These are phyloP conservation scores for Scaptomyza polygonia DNA, from an alignment of 2,888 invertebrate species.

Conservation along the genomic window DNA sequence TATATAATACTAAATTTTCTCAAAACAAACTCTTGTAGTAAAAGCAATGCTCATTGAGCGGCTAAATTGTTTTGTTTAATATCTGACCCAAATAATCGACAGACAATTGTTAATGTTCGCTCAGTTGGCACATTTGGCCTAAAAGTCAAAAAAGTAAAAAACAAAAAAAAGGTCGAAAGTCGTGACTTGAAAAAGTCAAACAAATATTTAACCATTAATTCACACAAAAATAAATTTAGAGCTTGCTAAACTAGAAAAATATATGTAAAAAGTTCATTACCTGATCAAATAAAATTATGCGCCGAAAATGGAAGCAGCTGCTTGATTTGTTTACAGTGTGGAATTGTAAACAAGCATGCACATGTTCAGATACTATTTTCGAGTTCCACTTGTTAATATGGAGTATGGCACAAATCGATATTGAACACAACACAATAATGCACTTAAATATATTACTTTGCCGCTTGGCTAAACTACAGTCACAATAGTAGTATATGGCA, in stretches of 20 bases:
- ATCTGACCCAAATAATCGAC: conserved; percentile 44
- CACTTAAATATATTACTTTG: conserved; percentile 30
- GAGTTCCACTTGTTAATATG: conserved; percentile 39
- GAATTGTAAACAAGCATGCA: conserved; percentile 39
- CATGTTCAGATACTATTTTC: conserved; percentile 5
- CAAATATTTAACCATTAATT: not conserved
- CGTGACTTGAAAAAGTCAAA: conserved; percentile 1
- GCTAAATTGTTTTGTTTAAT: conserved; percentile 40
- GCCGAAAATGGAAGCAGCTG: conserved; percentile 56
- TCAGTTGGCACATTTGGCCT: conserved; percentile 18
- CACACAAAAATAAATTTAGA: conserved; percentile 1
- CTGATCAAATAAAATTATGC: conserved; percentile 21
- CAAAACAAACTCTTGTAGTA: conserved; percentile 1
- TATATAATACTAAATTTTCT: conserved; percentile 20
- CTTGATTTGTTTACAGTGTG: conserved; percentile 38
- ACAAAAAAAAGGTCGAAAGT: conserved; percentile 4
- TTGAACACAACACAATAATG: conserved; percentile 43
- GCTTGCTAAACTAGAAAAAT: not conserved
- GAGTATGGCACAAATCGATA: conserved; percentile 28
- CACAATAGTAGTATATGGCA: not conserved
- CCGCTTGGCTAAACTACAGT: not conserved
- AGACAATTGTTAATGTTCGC: conserved; percentile 25
- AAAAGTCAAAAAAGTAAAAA: not conserved
- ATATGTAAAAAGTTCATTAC: conserved; percentile 43
- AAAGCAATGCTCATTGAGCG: conserved; percentile 38